A percentile compares a stretch with the other conserved stretches of the same genome.
These are phyloP conservation scores for Megamerina dolium DNA, from an alignment of 2,888 invertebrate genomes.

Conservation along the genomic window DNA sequence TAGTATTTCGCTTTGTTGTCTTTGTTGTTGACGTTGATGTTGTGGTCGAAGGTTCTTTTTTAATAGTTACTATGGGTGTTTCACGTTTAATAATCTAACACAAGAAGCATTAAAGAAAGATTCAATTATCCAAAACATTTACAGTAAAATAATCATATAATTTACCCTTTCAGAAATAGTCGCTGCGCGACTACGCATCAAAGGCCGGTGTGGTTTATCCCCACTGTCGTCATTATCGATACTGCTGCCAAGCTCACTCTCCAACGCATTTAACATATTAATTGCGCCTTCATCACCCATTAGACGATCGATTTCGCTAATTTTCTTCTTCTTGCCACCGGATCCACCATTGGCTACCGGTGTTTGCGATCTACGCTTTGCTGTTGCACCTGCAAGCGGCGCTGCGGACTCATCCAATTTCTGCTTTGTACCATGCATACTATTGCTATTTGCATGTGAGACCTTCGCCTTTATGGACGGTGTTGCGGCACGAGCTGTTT, in stretches of 20 bases:
- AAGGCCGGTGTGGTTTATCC: constrained; percentile 28
- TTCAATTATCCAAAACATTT: not conserved
- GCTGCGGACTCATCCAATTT: not conserved
- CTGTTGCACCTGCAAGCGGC: constrained; percentile 10
- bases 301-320: constrained; percentile 68
- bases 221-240: constrained; percentile 15
- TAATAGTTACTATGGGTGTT: constrained; percentile 14
- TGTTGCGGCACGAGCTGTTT: constrained; percentile 17
- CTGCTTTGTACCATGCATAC: not conserved
- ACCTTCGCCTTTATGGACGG: constrained; percentile 14
- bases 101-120: too few species aligned
- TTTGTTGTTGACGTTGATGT: constrained; percentile 8
- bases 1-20: constrained; percentile 24
- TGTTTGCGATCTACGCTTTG: constrained; percentile 37
- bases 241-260: constrained; percentile 44
- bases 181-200: constrained; percentile 40
- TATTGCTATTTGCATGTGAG: too few species aligned
- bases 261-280: constrained; percentile 76
- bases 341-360: constrained; percentile 30
- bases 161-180: constrained; percentile 34
- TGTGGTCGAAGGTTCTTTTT: constrained; percentile 6
- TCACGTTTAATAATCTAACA: constrained; percentile 15
- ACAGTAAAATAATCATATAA: not conserved
- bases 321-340: constrained; percentile 49
- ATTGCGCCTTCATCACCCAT: constrained; percentile 82